Percentiles rank a stretch among this genome's conserved stretches.
phyloP scores from a whole-genome alignment of 2,888 invertebrate species.

The Myopa tessellatipennis region DNA sequence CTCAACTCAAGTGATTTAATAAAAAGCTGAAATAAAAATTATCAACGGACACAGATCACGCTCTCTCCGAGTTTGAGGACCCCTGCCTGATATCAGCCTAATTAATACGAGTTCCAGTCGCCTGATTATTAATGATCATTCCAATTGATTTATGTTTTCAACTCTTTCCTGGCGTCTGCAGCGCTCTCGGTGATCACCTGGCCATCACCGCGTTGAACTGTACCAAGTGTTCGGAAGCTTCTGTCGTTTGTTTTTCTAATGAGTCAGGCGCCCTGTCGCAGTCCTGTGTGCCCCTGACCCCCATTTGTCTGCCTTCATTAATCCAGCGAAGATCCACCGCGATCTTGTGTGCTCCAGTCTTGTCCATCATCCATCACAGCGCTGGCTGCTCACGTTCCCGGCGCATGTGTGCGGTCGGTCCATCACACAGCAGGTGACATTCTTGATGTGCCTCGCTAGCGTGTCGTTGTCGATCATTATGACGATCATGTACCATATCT shows the following conservation, averaged over 20 bases:
- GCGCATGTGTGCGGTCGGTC: conserved; percentile 52
- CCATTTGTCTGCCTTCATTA: conserved; percentile 1
- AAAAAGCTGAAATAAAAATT: too few relatives aligned
- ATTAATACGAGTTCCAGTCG: neutral
- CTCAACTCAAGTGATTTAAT: too few relatives aligned
- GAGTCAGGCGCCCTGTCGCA: neutral
- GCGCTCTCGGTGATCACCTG: conserved; percentile 6
- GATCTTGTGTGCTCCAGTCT: conserved; percentile 10
- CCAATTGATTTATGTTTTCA: conserved; percentile 24
- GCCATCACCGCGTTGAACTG: conserved; percentile 23
- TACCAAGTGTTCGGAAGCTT: conserved; percentile 33
- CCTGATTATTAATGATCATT: conserved; percentile 25
- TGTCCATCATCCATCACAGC: conserved; percentile 30
- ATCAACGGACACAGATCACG: neutral
- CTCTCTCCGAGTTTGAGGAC: conserved; percentile 6
- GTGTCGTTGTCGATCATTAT: conserved; percentile 28
- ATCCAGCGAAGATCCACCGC: conserved; percentile 19
- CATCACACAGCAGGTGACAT: conserved; percentile 59
- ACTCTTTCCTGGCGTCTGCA: conserved; percentile 18
- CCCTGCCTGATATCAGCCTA: conserved; percentile 13
- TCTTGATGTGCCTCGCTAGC: conserved; percentile 40
- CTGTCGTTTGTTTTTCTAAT: conserved; percentile 37
- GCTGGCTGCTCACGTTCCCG: neutral
- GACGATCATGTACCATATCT: conserved; percentile 7
- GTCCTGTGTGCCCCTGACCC: neutral